Percentiles rank a stretch among this genome's conserved stretches.
These are phyloP conservation scores for Orthonychiurus folsomi DNA, from an alignment of 2,888 invertebrate genomes.

Conservation along the genomic window DNA sequence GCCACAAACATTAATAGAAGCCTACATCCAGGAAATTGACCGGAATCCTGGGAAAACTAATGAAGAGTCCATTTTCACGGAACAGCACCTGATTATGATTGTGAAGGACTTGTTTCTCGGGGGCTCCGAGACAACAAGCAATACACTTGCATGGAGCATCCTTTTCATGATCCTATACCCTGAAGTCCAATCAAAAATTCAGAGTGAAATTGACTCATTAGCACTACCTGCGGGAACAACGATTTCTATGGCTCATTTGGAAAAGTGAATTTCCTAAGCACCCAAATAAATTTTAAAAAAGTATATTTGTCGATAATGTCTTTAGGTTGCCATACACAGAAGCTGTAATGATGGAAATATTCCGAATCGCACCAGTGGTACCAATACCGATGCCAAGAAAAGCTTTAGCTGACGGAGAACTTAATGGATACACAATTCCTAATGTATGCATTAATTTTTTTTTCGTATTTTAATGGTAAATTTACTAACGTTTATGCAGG, in stretches of 20 bases:
- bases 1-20: background rate
- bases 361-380: background rate
- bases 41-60: background rate
- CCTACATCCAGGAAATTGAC: constrained; percentile 2
- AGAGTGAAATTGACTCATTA: no score
- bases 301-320: no score
- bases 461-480: no score
- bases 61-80: constrained; percentile 6
- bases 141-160: background rate
- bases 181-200: background rate
- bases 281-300: no score
- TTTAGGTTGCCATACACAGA: constrained; percentile 4
- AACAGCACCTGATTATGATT: background rate
- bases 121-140: constrained; percentile 5
- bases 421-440: background rate
- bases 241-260: no score
- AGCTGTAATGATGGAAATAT: background rate
- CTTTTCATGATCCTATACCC: background rate
- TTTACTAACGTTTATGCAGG: no score
- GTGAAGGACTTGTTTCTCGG: background rate
- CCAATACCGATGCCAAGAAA: background rate
- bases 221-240: no score
- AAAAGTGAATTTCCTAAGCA: no score
- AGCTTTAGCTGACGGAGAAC: background rate
- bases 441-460: no score